A percentile compares a stretch with the other conserved stretches of the same genome.
Evolutionary conservation across 2,888 invertebrate genomes (phyloP).

Genomic region (Micoletzkya japonica): DNA sequence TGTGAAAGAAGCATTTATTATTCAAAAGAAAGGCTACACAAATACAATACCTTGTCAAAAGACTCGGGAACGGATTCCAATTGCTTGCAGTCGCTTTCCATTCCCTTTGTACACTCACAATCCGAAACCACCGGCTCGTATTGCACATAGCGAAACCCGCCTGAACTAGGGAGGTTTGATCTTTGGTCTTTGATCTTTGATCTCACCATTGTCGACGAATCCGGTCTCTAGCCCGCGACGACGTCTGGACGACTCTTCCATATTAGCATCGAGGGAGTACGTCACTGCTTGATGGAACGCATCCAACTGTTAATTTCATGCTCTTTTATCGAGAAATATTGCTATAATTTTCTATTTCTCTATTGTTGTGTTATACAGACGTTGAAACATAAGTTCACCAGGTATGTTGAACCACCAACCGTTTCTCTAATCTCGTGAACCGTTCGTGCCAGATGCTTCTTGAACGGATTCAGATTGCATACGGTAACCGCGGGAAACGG

Average conservation of each 20-base stretch:
- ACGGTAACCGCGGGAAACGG: slow-evolving; percentile 61
- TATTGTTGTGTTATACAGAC: neutral
- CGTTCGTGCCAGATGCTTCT: slow-evolving; percentile 54
- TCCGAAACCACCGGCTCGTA: slow-evolving; percentile 60
- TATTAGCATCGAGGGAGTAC: slow-evolving; percentile 56
- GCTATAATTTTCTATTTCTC: neutral
- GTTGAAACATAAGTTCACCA: neutral
- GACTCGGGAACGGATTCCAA: slow-evolving; percentile 21
- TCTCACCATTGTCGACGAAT: slow-evolving; percentile 16
- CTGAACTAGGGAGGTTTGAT: too few species aligned
- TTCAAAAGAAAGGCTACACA: neutral
- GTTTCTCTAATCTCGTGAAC: slow-evolving; percentile 61
- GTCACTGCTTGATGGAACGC: slow-evolving; percentile 62
- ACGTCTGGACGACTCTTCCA: slow-evolving; percentile 33
- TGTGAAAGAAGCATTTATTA: neutral
- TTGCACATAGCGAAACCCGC: slow-evolving; percentile 57
- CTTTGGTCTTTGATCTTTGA: too few species aligned
- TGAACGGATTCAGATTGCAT: slow-evolving; percentile 61
- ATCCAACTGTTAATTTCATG: slow-evolving; percentile 47
- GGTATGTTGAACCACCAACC: slow-evolving; percentile 32
- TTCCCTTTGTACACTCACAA: slow-evolving; percentile 47
- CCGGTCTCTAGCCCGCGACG: slow-evolving; percentile 26
- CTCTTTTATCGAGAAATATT: neutral
- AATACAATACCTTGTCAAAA: slow-evolving; percentile 8
- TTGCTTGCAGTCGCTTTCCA: slow-evolving; percentile 39